Base-by-base conservation (phyloP, 2,113 vertebrate genomes). In the Elachura formosa region DNA sequence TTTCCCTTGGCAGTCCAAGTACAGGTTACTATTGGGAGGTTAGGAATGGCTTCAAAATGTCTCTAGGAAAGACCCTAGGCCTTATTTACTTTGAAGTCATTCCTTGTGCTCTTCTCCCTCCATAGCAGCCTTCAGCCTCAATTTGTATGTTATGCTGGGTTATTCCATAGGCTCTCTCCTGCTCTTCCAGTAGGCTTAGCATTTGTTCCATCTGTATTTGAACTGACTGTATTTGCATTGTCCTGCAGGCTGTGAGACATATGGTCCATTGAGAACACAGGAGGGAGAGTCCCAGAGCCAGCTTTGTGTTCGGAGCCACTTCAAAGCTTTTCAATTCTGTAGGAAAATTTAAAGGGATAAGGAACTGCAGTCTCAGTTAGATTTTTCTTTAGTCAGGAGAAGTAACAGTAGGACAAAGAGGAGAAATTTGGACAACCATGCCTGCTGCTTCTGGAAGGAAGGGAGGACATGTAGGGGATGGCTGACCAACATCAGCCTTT, bases 161-260 rank as follows among this genome's bases (percentile, higher is more conserved):
- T 92, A 49, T 75, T 94, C 75, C 62, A 26, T 33, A 68, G 73
- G 11, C 14, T 68, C 14, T 41, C 34, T 90, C 40, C 49, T 66
- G 34, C 33, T 89, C 18, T 79, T 94, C 22, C 45, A 61, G 41
- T 84, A 67, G 22, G 33, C 52, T 91, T 36, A 92, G 28, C 48
- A 84, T 87, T 87, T 96, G 69, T 49, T 96, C 76, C 54, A 1
- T 79, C 54, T 67, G 40, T 84, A 19, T 84, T 89, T 84, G 77
- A 90, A 59, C 71, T 9, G 4, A 59, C 58, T 52, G 22, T 79
- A 26, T 83, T 90, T 86, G 59, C 66, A 69, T 69, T 92, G 77
- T 87, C 66, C 92, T 91, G 52, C 61, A 91, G 81, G 69, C 84
- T 96, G 81, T 26, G 55, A 94, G 81, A 59, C 74, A n/a, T 75